phyloP scores from a whole-genome alignment of 2,113 vertebrate species.

The Paraplagusia blochii region DNA sequence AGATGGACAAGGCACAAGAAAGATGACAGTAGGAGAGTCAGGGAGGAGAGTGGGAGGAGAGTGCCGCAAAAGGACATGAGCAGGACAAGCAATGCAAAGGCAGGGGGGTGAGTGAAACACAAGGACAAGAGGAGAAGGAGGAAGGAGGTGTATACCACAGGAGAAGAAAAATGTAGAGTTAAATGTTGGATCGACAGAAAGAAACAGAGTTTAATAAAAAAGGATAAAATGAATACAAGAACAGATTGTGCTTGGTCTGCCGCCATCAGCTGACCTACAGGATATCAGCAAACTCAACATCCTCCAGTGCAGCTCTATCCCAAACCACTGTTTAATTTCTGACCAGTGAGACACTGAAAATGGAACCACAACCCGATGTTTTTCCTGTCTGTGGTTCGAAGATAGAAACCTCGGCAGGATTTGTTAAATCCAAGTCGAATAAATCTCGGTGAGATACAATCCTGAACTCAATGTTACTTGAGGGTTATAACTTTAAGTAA shows the following conservation, averaged over 20 bases:
- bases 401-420: not conserved
- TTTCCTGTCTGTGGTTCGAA: conserved; percentile 26
- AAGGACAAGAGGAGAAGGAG: not conserved
- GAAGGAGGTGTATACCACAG: not conserved
- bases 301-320: conserved; percentile 2
- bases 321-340: conserved; percentile 33
- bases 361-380: conserved; percentile 37
- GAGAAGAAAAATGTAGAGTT: conserved; percentile 1
- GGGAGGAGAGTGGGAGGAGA: conserved; percentile 20
- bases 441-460: not conserved
- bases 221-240: conserved; percentile 1
- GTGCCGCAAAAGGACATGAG: conserved; percentile 21
- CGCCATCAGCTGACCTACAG: conserved; percentile 14
- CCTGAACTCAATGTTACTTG: not conserved
- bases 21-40: conserved; percentile 48
- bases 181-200: not conserved
- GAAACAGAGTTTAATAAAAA: not conserved
- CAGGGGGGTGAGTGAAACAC: conserved; percentile 14
- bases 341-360: conserved; percentile 1
- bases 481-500: not conserved
- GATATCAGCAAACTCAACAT: conserved; percentile 9
- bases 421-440: not conserved
- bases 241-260: conserved; percentile 7
- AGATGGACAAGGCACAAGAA: conserved; percentile 10
- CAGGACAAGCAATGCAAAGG: conserved; percentile 11